Evolutionary conservation across 2,113 vertebrate genomes (phyloP), one percentile per base, ranked within the genome.

Genomic region (Alaudala cheleensis): DNA sequence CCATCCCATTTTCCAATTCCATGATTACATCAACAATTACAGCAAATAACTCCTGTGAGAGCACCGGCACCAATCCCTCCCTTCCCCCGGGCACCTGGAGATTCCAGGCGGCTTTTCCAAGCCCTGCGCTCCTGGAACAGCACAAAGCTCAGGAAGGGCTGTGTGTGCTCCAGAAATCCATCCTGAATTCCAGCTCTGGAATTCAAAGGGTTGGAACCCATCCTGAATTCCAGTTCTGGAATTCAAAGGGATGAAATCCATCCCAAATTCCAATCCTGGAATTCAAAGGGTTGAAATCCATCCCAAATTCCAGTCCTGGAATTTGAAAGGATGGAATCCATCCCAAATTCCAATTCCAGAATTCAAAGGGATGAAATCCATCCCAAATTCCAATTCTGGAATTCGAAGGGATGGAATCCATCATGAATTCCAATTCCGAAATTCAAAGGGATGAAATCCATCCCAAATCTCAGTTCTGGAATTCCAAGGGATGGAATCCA

Each of bases 211-310:
- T 23, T 4, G 19, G 26, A 53, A 67, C 4, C 25, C 17, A 42
- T 7, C 15, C 37, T 0, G 0, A 56, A 28, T 25, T 12, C 39
- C 23, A 44, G 0, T 21, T 56, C 39, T n/a, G 40, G 31, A 10
- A 22, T 17, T 12, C 24, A 28, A 7, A 42, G 39, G 33, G 6
- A 12, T 1, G 12, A 21, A 42, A 33, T 33, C 15, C 11, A 71
- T 6, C 28, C 45, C 1, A 0, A 16, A 16, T 16, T 7, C 6
- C 57, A 82, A 1, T 16, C 29, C 25, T 22, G n/a, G 4, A 14
- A 31, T 10, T 8, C 28, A 18, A 11, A 33, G 16, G 50, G 12
- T 5, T 1, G 12, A 15, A 58, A 64, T 4, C 17, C 20, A 34
- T 5, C 23, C 37, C 18, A 18, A 14, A 21, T 47, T 25, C 16